Evolutionary conservation across 2,888 invertebrate genomes (phyloP).

Genomic region (Plebejus argus): DNA sequence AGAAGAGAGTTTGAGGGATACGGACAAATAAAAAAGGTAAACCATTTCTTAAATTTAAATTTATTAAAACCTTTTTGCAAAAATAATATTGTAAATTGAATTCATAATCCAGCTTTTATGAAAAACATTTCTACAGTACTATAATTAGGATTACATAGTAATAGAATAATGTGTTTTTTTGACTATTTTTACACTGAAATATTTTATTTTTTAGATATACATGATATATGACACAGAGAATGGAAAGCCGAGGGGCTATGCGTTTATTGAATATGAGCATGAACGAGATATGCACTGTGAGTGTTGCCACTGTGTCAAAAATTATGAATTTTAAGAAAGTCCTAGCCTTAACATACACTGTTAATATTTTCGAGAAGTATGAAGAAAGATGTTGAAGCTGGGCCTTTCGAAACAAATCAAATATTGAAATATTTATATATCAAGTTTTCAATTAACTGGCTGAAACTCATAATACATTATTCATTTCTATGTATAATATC

Average conservation of each 20-base stretch:
- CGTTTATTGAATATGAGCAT: slow-evolving; percentile 99
- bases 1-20: slow-evolving; percentile 98
- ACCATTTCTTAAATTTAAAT: slow-evolving; percentile 35
- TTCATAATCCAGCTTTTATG: not conserved
- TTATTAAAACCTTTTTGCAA: no score
- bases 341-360: not conserved
- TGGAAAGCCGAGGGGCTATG: slow-evolving; percentile 98
- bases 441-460: slow-evolving; percentile 19
- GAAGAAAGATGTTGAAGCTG: not conserved
- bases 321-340: slow-evolving; percentile 37
- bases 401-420: not conserved
- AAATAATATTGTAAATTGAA: no score
- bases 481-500: not conserved
- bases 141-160: no score
- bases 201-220: slow-evolving; percentile 86
- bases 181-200: not conserved
- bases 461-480: slow-evolving; percentile 24
- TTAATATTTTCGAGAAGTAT: not conserved
- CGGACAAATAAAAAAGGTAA: slow-evolving; percentile 97
- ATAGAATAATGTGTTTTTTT: not conserved
- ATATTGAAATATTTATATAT: slow-evolving; percentile 21
- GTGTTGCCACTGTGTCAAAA: slow-evolving; percentile 69
- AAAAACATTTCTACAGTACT: not conserved
- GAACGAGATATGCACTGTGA: slow-evolving; percentile 99
- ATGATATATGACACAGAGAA: slow-evolving; percentile 92